These are phyloP conservation scores for Bruchidius siliquastri DNA, from an alignment of 2,888 invertebrate genomes.

Conservation along the genomic window DNA sequence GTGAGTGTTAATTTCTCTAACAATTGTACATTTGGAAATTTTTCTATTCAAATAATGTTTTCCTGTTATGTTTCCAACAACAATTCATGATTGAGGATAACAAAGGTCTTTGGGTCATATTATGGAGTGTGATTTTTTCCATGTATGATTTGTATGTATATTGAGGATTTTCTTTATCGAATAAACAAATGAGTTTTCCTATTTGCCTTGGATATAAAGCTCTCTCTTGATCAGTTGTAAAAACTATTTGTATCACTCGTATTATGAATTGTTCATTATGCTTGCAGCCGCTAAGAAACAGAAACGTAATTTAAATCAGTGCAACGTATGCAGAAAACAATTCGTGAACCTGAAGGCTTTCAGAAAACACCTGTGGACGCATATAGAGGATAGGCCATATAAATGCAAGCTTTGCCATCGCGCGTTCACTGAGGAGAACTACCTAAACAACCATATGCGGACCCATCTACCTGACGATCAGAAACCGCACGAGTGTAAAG, in stretches of 20 bases:
- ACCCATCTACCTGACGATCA: conserved; percentile 43
- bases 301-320: conserved; percentile 42
- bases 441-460: conserved; percentile 47
- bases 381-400: conserved; percentile 47
- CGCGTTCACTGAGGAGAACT: conserved; percentile 47
- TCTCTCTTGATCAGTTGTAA: too few species aligned
- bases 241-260: too few species aligned
- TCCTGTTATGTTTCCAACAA: too few species aligned
- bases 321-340: conserved; percentile 48
- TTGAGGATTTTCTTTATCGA: too few species aligned
- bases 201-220: too few species aligned
- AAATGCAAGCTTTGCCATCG: conserved; percentile 46
- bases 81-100: too few species aligned
- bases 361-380: conserved; percentile 47
- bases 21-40: too few species aligned
- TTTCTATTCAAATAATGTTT: too few species aligned
- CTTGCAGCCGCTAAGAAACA: conserved; percentile 34
- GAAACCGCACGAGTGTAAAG: conserved; percentile 48
- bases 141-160: too few species aligned
- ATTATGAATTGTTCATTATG: background rate
- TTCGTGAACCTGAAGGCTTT: conserved; percentile 48
- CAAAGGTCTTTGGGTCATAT: too few species aligned
- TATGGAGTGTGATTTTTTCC: too few species aligned
- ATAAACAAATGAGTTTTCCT: too few species aligned
- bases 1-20: conserved; percentile 17